These are phyloP conservation scores for Sepioteuthis lessoniana DNA, from an alignment of 2,888 invertebrate species.

Conservation along the genomic window DNA sequence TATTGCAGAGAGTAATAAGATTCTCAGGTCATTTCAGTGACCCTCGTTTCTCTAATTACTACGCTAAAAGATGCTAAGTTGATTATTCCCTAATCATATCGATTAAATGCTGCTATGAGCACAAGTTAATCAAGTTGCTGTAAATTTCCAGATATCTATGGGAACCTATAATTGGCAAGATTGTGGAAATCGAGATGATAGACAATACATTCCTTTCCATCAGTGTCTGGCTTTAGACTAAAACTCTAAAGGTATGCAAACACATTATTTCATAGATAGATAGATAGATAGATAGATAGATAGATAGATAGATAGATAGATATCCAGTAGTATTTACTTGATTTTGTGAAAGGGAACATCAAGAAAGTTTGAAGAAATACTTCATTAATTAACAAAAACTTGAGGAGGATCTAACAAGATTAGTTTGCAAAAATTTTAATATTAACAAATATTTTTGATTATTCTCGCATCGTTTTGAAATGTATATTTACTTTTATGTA, in stretches of 20 bases:
- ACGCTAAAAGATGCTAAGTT: conserved; percentile 1
- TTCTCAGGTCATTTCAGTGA: neutral
- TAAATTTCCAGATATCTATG: neutral
- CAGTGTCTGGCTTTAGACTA: neutral
- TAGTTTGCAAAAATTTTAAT: too few relatives aligned
- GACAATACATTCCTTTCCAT: neutral
- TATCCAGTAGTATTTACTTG: too few relatives aligned
- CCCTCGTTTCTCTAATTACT: neutral
- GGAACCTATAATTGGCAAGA: neutral
- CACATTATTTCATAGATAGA: too few relatives aligned
- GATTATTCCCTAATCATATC: neutral
- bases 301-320: too few relatives aligned
- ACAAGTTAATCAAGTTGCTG: neutral
- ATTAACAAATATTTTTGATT: too few relatives aligned
- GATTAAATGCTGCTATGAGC: neutral
- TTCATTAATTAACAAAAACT: too few relatives aligned
- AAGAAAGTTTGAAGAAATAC: too few relatives aligned
- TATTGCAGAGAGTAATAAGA: neutral
- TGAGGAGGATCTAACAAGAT: too few relatives aligned
- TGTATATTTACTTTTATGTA: too few relatives aligned
- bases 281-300: too few relatives aligned
- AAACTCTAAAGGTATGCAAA: neutral
- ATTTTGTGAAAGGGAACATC: too few relatives aligned
- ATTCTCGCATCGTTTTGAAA: too few relatives aligned
- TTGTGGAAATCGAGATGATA: neutral